These are phyloP conservation scores for Apogon talboti DNA, from an alignment of 2,797 vertebrate species.

Conservation along the genomic window DNA sequence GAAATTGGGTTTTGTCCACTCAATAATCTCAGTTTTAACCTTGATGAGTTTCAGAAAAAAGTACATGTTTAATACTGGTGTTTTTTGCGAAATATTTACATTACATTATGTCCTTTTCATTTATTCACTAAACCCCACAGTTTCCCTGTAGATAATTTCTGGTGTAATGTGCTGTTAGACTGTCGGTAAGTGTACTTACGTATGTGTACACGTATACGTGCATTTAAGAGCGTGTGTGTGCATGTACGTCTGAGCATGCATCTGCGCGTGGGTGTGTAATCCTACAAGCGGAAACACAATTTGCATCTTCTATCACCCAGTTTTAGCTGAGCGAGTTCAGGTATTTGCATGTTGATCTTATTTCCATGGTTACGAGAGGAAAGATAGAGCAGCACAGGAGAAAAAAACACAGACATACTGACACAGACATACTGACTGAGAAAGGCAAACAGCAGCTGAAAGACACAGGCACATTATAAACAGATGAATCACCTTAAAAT, in stretches of 20 bases:
- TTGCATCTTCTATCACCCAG: slow-evolving; percentile 71
- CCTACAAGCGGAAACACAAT: slow-evolving; percentile 60
- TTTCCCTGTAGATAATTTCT: neutral
- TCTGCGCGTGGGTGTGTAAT: slow-evolving; percentile 53
- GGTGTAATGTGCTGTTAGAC: neutral
- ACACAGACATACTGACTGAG: slow-evolving; percentile 49
- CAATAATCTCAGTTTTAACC: too few relatives aligned
- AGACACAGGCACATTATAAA: slow-evolving; percentile 32
- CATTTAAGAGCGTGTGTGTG: slow-evolving; percentile 14
- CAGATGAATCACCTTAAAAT: slow-evolving; percentile 6
- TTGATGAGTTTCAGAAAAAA: too few relatives aligned
- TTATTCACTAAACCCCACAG: neutral
- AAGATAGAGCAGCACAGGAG: slow-evolving; percentile 55
- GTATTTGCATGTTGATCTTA: slow-evolving; percentile 80
- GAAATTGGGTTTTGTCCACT: too few relatives aligned
- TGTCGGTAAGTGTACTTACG: slow-evolving; percentile 39
- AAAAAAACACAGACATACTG: slow-evolving; percentile 39
- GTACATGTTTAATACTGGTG: too few relatives aligned
- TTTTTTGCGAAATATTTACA: too few relatives aligned
- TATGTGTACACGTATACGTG: slow-evolving; percentile 8
- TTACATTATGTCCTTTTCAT: neutral
- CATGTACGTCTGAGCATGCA: slow-evolving; percentile 28
- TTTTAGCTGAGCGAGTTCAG: slow-evolving; percentile 56
- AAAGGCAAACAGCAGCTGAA: slow-evolving; percentile 30
- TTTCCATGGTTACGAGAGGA: slow-evolving; percentile 72